Base-by-base conservation (phyloP, 2,888 invertebrate genomes). In the Apodemia duryi region DNA sequence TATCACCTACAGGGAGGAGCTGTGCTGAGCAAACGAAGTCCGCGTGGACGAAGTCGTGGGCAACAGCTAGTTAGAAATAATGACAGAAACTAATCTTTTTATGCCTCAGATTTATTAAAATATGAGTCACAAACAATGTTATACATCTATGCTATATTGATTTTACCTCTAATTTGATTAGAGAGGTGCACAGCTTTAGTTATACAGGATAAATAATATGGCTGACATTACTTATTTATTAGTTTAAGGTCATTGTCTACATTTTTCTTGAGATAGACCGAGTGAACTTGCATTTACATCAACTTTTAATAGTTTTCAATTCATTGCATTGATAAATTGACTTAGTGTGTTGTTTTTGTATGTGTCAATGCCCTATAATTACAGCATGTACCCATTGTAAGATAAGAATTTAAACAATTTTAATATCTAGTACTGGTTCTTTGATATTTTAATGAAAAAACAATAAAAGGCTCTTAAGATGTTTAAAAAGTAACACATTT, bases 281-380 rank as follows among this genome's bases (percentile, higher is more conserved):
- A 28, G 29, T 54, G 28, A 54, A 54, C 6, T 54, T 54, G 10
- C 54, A 54, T 54, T 54, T 54, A 54, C 28, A 54, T 21, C 7
- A 51, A 21, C 51, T 21, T 43, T 43, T 21, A 21, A 29, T n/a
- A 54, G 54, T 29, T 54, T 54, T 29, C 3, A 29, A 54, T 10
- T 54, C 28, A 54, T 29, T 54, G 11, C 28, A 54, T 10, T n/a
- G 54, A 54, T 54, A 54, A 54, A 29, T 28, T 29, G 28, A 32
- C 28, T 21, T 63, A n/a, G 51, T 52, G 49, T 63, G 38, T 52
- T 29, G 29, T 57, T 57, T 32, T 10, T 57, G 13, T 46, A 1
- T 46, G 46, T 54, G 70, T 70, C 68, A 70, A 70, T 62, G 70
- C 63, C 66, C 70, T 67, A 6, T 57, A 13, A 57, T 57, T 57